phyloP scores from a whole-genome alignment of 2,888 invertebrate species.

The Yponomeuta cagnagella region DNA sequence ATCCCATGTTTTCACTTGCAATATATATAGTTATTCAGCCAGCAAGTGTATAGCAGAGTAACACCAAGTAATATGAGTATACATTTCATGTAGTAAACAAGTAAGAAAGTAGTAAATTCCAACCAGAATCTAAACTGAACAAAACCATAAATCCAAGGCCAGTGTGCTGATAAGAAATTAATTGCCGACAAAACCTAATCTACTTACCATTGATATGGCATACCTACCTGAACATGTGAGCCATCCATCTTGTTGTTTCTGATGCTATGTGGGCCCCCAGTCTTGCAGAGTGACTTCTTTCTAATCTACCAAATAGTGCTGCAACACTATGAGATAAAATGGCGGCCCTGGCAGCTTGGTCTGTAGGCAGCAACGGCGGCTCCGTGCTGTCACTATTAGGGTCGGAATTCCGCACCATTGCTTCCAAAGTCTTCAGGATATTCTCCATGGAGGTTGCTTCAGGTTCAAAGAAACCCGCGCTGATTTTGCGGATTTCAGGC shows the following conservation, averaged over 20 bases:
- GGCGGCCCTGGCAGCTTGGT: slow-evolving; percentile 75
- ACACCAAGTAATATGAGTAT: too few relatives aligned
- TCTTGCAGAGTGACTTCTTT: slow-evolving; percentile 84
- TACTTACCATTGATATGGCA: background rate
- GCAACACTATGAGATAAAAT: slow-evolving; percentile 91
- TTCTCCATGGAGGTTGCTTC: slow-evolving; percentile 77
- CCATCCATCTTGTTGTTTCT: slow-evolving; percentile 92
- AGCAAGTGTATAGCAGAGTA: too few relatives aligned
- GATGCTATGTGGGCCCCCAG: slow-evolving; percentile 87
- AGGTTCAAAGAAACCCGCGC: slow-evolving; percentile 70
- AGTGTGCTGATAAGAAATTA: slow-evolving; percentile 4
- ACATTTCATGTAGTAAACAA: too few relatives aligned
- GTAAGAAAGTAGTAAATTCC: background rate
- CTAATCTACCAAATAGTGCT: slow-evolving; percentile 90
- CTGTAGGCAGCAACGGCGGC: slow-evolving; percentile 78
- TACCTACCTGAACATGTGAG: slow-evolving; percentile 86
- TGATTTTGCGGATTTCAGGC: slow-evolving; percentile 63
- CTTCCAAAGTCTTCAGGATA: slow-evolving; percentile 76
- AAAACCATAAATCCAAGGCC: background rate
- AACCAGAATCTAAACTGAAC: background rate
- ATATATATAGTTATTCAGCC: too few relatives aligned
- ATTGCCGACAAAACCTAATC: background rate
- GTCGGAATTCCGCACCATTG: slow-evolving; percentile 76
- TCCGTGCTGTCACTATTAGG: slow-evolving; percentile 78
- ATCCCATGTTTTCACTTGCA: too few relatives aligned